Base-by-base conservation (phyloP, 2,888 invertebrate genomes). In the Cerastoderma edule region DNA sequence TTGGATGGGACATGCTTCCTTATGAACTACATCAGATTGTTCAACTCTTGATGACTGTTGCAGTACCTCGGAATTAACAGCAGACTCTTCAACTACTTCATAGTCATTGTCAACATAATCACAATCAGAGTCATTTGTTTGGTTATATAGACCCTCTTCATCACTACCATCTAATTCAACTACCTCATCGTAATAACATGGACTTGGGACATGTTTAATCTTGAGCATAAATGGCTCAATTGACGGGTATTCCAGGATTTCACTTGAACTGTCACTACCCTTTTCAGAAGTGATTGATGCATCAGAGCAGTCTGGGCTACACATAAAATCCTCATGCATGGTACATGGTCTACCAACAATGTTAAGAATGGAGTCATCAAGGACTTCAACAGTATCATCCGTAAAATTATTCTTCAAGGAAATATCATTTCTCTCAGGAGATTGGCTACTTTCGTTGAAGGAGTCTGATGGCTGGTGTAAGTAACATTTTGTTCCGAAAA, bases 281-380 rank as follows among this genome's bases (percentile, higher is more conserved):
- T 50, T 27, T 1, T 19, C 50, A 24, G 50, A 13, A 10, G n/a
- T 27, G n/a, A 46, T 5, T 46, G 5, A 46, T 2, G 50, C 8
- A n/a, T 50, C 8, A 50, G 22, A 19, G n/a, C 8, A 2, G 24
- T 50, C 22, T 50, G 50, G 24, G 1, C 16, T 39, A 16, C 16
- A n/a, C n/a, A n/a, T n/a, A n/a, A n/a, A n/a, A n/a, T n/a, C 19
- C 8, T 46, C 24, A 39, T 53, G 53, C 3, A 71, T 53, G 5
- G 39, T 22, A 54, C 64, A 64, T 30, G 53, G 33, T 27, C 5
- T 71, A 10, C 71, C 71, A 53, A 53, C 54, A 24, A 71, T 30
- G 1, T 53, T 64, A 24, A 71, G 44, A 10, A 79, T 56, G 6
- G 75, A 75, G 53, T 78, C 78, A 75, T 79, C 72, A 24, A 56